phyloP scores from a whole-genome alignment of 2,797 vertebrate genomes.

The Ceryle rudis region DNA sequence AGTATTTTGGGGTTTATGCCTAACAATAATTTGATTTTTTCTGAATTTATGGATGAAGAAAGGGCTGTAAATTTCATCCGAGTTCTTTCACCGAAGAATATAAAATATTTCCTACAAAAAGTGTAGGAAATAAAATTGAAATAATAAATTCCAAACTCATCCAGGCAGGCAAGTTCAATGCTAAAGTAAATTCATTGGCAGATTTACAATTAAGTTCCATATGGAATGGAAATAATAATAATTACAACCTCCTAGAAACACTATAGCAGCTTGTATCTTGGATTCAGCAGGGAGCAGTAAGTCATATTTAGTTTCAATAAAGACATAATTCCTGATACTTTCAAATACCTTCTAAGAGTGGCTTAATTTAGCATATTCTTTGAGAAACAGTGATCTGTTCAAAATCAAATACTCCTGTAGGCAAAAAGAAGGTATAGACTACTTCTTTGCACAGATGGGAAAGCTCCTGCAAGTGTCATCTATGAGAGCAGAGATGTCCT shows the following conservation, averaged over 20 bases:
- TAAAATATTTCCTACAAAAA: conserved; percentile 49
- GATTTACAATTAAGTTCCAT: conserved; percentile 76
- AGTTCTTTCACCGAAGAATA: conserved; percentile 45
- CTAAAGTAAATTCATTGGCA: conserved; percentile 65
- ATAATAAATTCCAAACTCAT: conserved; percentile 72
- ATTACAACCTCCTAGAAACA: conserved; percentile 46
- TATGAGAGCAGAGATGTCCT: accelerated
- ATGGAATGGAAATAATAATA: conserved; percentile 57
- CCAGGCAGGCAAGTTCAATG: not conserved
- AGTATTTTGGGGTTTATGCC: conserved; percentile 17
- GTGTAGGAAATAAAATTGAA: conserved; percentile 69
- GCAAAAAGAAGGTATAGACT: accelerated
- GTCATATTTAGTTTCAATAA: conserved; percentile 39
- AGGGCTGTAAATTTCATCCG: conserved; percentile 31
- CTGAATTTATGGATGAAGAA: conserved; percentile 28
- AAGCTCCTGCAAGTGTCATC: not conserved
- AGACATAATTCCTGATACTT: not conserved
- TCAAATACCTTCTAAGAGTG: not conserved
- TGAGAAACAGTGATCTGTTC: not conserved
- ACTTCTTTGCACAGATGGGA: not conserved
- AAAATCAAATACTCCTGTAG: not conserved
- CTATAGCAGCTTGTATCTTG: not conserved
- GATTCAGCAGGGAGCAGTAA: conserved; percentile 41
- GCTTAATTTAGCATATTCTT: not conserved
- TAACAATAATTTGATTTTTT: conserved; percentile 60